A percentile compares a stretch with the other conserved stretches of the same genome.
Conservation (phyloP, 2,113 vertebrate genomes). For the Aphyosemion australe region DNA sequence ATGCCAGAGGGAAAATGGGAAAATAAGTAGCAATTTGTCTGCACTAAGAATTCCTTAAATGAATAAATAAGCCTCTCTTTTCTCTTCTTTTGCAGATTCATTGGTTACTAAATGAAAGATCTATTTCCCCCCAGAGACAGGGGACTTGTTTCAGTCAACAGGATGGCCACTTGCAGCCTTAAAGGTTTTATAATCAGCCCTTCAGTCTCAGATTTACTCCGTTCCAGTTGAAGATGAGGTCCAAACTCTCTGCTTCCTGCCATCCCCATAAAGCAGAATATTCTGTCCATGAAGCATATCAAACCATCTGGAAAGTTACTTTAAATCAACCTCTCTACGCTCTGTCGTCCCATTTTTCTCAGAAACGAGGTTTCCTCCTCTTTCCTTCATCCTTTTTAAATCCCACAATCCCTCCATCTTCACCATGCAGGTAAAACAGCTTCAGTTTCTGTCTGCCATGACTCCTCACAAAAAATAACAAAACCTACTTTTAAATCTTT, state of each 20-base stretch:
- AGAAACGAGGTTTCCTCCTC: conserved; percentile 14
- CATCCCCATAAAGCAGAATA: conserved; percentile 16
- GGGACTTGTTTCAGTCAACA: conserved; percentile 17
- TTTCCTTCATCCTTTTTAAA: conserved; percentile 33
- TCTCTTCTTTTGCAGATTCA: not conserved
- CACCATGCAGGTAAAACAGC: conserved; percentile 40
- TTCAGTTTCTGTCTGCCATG: not conserved
- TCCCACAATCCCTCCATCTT: conserved; percentile 25
- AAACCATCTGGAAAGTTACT: conserved; percentile 35
- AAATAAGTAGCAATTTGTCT: conserved; percentile 30
- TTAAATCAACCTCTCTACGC: conserved; percentile 9
- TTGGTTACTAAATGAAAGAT: not conserved
- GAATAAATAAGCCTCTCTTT: not conserved
- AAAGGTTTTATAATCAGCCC: conserved; percentile 23
- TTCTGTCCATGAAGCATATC: conserved; percentile 31
- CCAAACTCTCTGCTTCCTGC: not conserved
- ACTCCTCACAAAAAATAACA: too few relatives aligned
- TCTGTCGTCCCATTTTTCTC: conserved; percentile 19
- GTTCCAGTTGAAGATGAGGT: conserved; percentile 17
- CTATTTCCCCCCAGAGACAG: not conserved
- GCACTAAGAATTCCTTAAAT: conserved; percentile 4
- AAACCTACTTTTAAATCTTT: conserved; percentile 3
- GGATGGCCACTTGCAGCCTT: conserved; percentile 25
- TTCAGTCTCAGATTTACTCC: conserved; percentile 28
- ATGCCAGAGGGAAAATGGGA: conserved; percentile 19